phyloP scores from a whole-genome alignment of 1,140 invertebrate genomes.

The Macrocentrus cingulum region DNA sequence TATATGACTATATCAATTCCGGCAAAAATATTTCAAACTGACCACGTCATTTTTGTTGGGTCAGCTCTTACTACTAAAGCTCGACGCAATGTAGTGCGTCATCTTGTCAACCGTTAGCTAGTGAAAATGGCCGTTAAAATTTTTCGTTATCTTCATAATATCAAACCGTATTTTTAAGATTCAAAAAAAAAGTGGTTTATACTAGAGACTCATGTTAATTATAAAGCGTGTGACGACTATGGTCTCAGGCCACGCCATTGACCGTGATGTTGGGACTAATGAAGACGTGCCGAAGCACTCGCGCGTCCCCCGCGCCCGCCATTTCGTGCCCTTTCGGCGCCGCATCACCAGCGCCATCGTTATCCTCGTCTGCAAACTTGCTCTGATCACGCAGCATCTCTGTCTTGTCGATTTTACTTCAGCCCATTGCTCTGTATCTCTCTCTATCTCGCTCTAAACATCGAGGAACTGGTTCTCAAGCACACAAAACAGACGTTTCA shows the following conservation, averaged over 20 bases:
- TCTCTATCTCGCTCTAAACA: slow-evolving; percentile 33
- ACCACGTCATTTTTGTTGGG: too few species aligned
- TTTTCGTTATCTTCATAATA: too few species aligned
- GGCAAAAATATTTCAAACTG: too few species aligned
- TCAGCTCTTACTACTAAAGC: too few species aligned
- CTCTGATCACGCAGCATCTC: too few species aligned
- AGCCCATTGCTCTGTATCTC: not conserved
- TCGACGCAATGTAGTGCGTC: too few species aligned
- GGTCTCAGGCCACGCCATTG: slow-evolving; percentile 28
- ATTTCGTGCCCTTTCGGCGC: not conserved
- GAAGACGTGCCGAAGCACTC: slow-evolving; percentile 37
- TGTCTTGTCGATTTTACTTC: not conserved
- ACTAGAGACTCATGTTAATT: slow-evolving; percentile 22
- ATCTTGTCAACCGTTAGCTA: too few species aligned
- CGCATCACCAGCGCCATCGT: not conserved
- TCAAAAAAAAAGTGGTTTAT: not conserved
- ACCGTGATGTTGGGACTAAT: slow-evolving; percentile 38
- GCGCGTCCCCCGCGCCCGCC: slow-evolving; percentile 17
- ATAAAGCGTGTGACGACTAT: slow-evolving; percentile 20
- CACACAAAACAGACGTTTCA: slow-evolving; percentile 8
- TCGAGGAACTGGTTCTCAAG: slow-evolving; percentile 33
- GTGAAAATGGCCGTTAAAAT: too few species aligned
- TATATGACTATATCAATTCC: too few species aligned
- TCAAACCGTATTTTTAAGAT: too few species aligned
- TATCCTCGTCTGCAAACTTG: too few species aligned